These are phyloP conservation scores for Babyrousa celebensis DNA, from an alignment of 2,797 vertebrate species.

Conservation along the genomic window DNA sequence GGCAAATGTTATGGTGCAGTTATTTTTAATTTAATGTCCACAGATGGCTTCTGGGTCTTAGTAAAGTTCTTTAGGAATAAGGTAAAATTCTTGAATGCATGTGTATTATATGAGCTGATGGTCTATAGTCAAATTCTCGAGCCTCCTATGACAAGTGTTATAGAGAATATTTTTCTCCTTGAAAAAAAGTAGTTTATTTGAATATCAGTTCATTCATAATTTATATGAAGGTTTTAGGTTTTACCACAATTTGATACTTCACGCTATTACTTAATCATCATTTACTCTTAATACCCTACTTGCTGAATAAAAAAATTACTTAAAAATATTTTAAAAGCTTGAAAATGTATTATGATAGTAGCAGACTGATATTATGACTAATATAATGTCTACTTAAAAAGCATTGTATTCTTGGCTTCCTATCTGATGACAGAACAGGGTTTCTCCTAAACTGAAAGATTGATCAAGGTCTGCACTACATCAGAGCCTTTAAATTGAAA, in stretches of 20 bases:
- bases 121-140: neutral
- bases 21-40: neutral
- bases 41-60: neutral
- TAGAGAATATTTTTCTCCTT: neutral
- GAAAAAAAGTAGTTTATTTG: neutral
- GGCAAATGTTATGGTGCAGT: neutral
- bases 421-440: neutral
- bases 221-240: neutral
- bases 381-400: neutral
- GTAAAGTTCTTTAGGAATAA: neutral
- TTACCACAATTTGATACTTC: neutral
- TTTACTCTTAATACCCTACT: neutral
- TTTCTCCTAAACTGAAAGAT: constrained; percentile 42
- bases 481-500: constrained; percentile 9
- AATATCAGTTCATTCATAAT: neutral
- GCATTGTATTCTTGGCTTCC: neutral
- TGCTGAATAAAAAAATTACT: neutral
- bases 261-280: neutral
- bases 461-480: constrained; percentile 18
- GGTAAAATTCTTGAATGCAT: neutral
- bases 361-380: neutral
- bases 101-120: neutral
- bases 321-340: neutral
- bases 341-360: neutral
- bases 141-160: neutral